Evolutionary conservation across 2,797 vertebrate species (phyloP).

Genomic region (Falco rusticolus): DNA sequence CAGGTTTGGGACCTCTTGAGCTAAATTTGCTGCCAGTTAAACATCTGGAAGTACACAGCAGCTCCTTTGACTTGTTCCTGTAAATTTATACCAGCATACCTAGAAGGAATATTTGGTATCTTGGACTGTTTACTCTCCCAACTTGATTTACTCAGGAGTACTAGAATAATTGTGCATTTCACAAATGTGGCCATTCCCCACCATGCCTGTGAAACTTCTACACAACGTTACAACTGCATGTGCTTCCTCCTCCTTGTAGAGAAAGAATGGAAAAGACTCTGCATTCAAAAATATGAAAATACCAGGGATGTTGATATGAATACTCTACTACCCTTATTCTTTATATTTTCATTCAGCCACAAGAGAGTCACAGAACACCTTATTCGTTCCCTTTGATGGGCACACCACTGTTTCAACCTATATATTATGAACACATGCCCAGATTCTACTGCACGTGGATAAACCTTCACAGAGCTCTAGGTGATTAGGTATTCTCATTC

Average conservation of each 20-base stretch:
- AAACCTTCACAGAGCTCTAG: not conserved
- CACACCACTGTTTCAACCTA: not conserved
- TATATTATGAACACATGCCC: not conserved
- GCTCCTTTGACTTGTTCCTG: not conserved
- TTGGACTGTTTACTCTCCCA: not conserved
- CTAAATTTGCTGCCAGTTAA: not conserved
- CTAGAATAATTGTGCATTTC: accelerated
- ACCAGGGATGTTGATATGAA: not conserved
- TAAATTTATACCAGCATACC: not conserved
- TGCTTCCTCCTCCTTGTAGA: not conserved
- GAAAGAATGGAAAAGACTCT: not conserved
- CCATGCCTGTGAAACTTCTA: not conserved
- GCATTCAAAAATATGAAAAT: not conserved
- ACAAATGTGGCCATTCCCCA: not conserved
- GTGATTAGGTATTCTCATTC: not conserved
- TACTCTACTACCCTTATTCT: not conserved
- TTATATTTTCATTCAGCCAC: not conserved
- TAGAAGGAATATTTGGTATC: not conserved
- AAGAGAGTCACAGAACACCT: not conserved
- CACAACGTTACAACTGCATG: not conserved
- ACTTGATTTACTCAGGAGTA: not conserved
- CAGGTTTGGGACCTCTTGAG: not conserved
- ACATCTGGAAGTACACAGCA: not conserved
- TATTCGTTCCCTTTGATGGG: not conserved
- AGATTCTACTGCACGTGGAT: not conserved